Base-by-base conservation (phyloP, 2,888 invertebrate species). In the Plagiodera versicolora region DNA sequence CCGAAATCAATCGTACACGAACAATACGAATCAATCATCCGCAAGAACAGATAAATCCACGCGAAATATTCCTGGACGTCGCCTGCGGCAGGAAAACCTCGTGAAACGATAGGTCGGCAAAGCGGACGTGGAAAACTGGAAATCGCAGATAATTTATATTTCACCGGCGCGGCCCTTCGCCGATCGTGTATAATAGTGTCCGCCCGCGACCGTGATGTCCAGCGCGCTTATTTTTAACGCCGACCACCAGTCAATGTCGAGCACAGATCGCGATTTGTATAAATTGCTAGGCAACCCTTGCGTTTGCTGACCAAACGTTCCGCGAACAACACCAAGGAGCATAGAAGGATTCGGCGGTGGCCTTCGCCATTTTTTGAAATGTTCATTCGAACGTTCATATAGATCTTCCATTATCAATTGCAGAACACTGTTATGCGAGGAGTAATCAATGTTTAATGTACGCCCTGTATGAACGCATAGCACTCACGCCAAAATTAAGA, bases 191-290 rank as follows among this genome's bases (percentile, higher is more conserved):
- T 73, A 72, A 75, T 75, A 75, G 75, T 75, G 75, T 74, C 73
- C 73, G 73, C 56, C 58, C 56, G 69, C 68, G n/a, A n/a, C n/a
- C n/a, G n/a, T n/a, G n/a, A 59, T 65, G 67, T 73, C 72, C 73
- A 65, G 73, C 69, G 66, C 66, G 61, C 67, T 70, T 75, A 75
- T 75, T 75, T 75, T 69, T 68, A 28, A 19, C 18, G 45, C 39
- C 67, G 67, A 70, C 74, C 72, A 77, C 77, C 71, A 75, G 76
- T 76, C 77, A 76, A 76, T 74, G 77, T 77, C 76, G 70, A 58
- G 56, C 66, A 67, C 77, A 77, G 77, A 70, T 65, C 70, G 68
- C 70, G 71, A 75, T 74, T 74, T 75, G 74, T 74, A 74, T 75
- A 72, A 74, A 71, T 70, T 63, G 65, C 67, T 66, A 66, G 72